These are phyloP conservation scores for Ophion obscuratus DNA, from an alignment of 2,888 invertebrate species.

Conservation along the genomic window DNA sequence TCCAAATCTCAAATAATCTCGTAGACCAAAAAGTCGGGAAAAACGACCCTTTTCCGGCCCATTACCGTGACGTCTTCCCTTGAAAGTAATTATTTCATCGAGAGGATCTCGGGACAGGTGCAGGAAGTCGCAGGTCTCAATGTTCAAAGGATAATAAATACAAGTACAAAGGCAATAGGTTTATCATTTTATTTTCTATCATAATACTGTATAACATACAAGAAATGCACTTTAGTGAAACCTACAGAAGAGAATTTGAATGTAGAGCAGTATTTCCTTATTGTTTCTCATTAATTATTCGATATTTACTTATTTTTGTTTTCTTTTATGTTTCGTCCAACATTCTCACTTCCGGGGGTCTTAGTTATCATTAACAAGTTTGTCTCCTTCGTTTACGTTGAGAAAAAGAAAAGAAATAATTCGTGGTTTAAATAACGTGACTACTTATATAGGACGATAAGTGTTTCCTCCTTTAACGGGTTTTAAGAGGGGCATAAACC, in stretches of 20 bases:
- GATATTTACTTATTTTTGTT: constrained; percentile 61
- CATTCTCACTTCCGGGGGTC: constrained; percentile 64
- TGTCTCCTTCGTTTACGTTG: constrained; percentile 70
- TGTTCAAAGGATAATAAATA: constrained; percentile 41
- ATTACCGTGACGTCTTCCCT: too few species aligned
- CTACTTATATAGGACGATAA: constrained; percentile 64
- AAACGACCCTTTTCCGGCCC: too few species aligned
- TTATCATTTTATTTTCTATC: constrained; percentile 86
- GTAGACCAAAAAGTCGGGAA: too few species aligned
- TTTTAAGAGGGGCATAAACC: constrained; percentile 63
- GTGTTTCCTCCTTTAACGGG: constrained; percentile 61
- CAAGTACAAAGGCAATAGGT: constrained; percentile 79
- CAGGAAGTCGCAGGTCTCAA: neutral
- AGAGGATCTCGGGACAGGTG: neutral
- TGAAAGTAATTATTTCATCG: neutral
- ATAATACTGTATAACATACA: constrained; percentile 96
- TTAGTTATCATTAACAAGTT: constrained; percentile 76
- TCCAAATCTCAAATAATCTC: too few species aligned
- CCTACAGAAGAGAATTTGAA: constrained; percentile 91
- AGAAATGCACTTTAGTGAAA: constrained; percentile 96
- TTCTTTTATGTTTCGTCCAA: constrained; percentile 70
- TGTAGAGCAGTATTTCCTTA: constrained; percentile 81
- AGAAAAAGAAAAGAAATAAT: constrained; percentile 57
- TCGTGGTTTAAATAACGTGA: constrained; percentile 63
- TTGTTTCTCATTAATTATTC: constrained; percentile 64